A percentile compares a stretch with the other conserved stretches of the same genome.
phyloP scores from a whole-genome alignment of 2,888 invertebrate species.

The Eilema sororculum region DNA sequence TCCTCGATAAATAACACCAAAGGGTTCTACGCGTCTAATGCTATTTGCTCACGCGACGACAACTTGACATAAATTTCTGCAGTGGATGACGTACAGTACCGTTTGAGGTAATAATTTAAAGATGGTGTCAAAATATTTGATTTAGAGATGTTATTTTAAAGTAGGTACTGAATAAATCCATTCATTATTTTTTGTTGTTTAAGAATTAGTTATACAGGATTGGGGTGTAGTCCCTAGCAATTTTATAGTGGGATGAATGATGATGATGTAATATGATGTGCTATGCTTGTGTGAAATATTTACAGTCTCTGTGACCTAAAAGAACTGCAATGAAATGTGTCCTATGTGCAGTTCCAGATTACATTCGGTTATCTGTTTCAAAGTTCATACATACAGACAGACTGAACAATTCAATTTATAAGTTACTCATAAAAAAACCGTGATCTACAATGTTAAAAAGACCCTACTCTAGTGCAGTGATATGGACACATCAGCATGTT shows the following conservation, averaged over 20 bases:
- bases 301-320: not conserved
- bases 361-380: not conserved
- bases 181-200: not conserved
- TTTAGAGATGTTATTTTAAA: constrained; percentile 5
- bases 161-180: not conserved
- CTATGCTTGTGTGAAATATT: too few species aligned
- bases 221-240: not conserved
- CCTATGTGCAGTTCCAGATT: not conserved
- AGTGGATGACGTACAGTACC: constrained; percentile 52
- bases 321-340: not conserved
- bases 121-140: constrained; percentile 12
- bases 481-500: too few species aligned
- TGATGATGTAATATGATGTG: too few species aligned
- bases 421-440: too few species aligned
- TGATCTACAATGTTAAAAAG: too few species aligned
- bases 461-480: too few species aligned
- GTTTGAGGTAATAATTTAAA: constrained; percentile 17
- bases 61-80: constrained; percentile 69
- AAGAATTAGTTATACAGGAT: not conserved
- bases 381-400: too few species aligned
- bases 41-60: constrained; percentile 74
- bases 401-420: too few species aligned
- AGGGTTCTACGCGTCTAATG: constrained; percentile 79
- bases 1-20: constrained; percentile 81
- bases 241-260: not conserved